Conservation (phyloP, 2,888 invertebrate genomes). For the Acanthosepion lycidas region DNA sequence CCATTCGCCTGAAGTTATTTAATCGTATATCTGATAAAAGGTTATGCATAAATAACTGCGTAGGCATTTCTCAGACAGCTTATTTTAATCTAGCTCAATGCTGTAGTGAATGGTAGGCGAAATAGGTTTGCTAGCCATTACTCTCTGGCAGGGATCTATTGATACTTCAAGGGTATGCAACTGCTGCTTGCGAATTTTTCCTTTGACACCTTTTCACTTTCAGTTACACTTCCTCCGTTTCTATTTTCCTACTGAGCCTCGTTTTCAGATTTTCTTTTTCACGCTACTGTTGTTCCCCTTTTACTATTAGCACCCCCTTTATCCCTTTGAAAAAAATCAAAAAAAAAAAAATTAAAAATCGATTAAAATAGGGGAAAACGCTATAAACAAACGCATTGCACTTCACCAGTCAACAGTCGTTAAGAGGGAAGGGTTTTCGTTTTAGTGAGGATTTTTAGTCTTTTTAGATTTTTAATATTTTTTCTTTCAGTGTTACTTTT, state of each 20-base stretch:
- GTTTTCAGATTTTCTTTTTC: background rate
- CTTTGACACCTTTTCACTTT: background rate
- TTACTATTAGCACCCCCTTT: background rate
- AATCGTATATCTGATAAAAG: no score
- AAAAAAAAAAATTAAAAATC: background rate
- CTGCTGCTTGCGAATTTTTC: background rate
- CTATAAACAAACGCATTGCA: background rate
- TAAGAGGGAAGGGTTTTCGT: background rate
- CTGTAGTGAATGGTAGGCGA: background rate
- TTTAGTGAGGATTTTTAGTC: background rate
- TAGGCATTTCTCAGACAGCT: no score
- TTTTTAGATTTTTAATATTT: background rate
- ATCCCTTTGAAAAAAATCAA: background rate
- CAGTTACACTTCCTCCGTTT: background rate
- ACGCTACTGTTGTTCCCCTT: background rate
- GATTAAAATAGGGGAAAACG: background rate
- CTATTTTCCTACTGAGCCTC: background rate
- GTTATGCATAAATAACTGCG: no score
- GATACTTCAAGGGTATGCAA: background rate
- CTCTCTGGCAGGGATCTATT: background rate
- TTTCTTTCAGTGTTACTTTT: background rate
- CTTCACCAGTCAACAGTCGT: conserved; percentile 1
- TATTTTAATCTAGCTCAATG: background rate
- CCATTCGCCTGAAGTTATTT: no score
- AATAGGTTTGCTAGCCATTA: background rate